Evolutionary conservation across 2,113 vertebrate genomes (phyloP).

Genomic region (Vimba vimba): DNA sequence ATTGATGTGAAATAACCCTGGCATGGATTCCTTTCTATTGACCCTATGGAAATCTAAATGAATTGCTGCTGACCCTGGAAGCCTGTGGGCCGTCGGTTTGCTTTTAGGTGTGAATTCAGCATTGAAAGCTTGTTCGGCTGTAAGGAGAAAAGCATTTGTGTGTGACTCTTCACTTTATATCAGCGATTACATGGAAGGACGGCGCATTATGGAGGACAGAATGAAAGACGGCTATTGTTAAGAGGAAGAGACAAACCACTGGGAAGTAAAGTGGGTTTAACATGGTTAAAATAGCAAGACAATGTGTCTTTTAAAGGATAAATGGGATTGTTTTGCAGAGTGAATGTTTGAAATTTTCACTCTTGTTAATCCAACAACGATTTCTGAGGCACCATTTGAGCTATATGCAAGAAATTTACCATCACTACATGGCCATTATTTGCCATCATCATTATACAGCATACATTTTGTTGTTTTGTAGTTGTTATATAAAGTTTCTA

Average conservation of each 20-base stretch:
- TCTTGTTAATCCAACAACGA: not conserved
- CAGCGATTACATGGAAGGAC: slow-evolving; percentile 40
- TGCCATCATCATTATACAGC: not conserved
- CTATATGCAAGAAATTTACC: slow-evolving; percentile 9
- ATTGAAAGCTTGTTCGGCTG: slow-evolving; percentile 42
- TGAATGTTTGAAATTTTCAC: not conserved
- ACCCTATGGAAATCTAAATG: slow-evolving; percentile 70
- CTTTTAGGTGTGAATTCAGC: slow-evolving; percentile 59
- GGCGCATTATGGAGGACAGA: not conserved
- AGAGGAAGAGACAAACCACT: slow-evolving; percentile 30
- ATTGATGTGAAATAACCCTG: slow-evolving; percentile 76
- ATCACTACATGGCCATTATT: not conserved
- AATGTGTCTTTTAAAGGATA: not conserved
- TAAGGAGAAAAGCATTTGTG: slow-evolving; percentile 47
- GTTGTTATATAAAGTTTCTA: not conserved
- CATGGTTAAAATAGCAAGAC: slow-evolving; percentile 10
- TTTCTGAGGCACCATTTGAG: not conserved
- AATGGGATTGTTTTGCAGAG: not conserved
- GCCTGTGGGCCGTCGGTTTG: slow-evolving; percentile 39
- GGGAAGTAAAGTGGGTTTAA: not conserved
- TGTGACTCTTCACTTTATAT: slow-evolving; percentile 55
- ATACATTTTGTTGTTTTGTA: not conserved
- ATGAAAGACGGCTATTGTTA: slow-evolving; percentile 25
- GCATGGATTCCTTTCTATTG: slow-evolving; percentile 69
- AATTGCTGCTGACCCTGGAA: slow-evolving; percentile 57